These are phyloP conservation scores for Mesocricetus auratus DNA, from an alignment of 2,113 vertebrate species.

Conservation along the genomic window DNA sequence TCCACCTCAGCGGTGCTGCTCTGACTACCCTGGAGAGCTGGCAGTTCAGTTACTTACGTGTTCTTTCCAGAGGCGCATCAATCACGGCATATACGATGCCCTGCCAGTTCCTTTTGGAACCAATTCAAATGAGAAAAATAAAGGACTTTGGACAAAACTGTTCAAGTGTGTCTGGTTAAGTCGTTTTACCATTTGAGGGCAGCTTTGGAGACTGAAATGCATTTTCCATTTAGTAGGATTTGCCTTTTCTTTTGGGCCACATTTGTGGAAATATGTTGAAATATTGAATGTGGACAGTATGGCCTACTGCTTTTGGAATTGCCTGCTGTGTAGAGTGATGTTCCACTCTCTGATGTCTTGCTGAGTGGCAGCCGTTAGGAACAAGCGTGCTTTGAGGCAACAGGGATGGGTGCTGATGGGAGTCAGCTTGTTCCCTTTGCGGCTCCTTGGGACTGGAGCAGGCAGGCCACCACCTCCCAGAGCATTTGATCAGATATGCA, in stretches of 20 bases:
- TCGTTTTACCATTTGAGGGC: slow-evolving; percentile 72
- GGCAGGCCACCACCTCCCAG: background rate
- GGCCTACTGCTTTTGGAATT: slow-evolving; percentile 56
- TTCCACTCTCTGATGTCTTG: background rate
- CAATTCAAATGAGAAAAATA: slow-evolving; percentile 74
- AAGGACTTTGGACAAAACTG: slow-evolving; percentile 56
- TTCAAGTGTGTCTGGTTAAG: slow-evolving; percentile 73
- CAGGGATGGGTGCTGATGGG: background rate
- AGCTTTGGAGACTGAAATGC: slow-evolving; percentile 64
- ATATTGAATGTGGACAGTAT: slow-evolving; percentile 45
- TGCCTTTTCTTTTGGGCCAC: slow-evolving; percentile 35
- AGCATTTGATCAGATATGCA: background rate
- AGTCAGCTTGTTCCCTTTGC: background rate
- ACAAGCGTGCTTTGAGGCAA: background rate
- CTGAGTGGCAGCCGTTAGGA: background rate
- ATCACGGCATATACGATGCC: slow-evolving; percentile 57
- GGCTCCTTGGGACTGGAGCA: background rate
- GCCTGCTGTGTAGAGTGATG: background rate
- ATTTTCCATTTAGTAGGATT: slow-evolving; percentile 76
- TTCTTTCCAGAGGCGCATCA: slow-evolving; percentile 75
- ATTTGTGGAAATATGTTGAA: slow-evolving; percentile 72
- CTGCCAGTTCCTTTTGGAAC: slow-evolving; percentile 76
- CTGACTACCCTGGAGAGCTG: background rate
- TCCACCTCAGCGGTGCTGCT: slow-evolving; percentile 22
- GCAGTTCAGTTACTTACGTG: slow-evolving; percentile 59